Evolutionary conservation across 2,113 vertebrate genomes (phyloP).

Genomic region (Cardinalis cardinalis): DNA sequence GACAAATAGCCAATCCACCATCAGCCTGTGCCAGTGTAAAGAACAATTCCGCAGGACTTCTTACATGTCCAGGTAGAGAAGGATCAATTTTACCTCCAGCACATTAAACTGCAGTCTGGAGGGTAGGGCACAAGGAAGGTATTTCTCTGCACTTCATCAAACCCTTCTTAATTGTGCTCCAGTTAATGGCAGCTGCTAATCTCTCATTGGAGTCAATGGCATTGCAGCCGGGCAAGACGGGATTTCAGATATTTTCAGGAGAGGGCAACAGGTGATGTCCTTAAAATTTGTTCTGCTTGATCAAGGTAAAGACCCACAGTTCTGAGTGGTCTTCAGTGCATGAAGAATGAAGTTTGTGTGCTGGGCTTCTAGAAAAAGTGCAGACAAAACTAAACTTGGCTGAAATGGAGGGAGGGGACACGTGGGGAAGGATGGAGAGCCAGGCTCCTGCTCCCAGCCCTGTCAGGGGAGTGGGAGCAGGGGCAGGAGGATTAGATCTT

Average conservation of each 20-base stretch:
- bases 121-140: neutral
- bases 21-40: fast-evolving
- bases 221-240: neutral
- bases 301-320: neutral
- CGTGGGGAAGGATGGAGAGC: neutral
- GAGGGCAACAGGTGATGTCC: neutral
- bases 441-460: neutral
- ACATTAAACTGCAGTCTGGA: neutral
- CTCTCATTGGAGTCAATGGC: neutral
- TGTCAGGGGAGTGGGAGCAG: neutral
- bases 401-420: fast-evolving
- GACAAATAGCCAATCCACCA: neutral
- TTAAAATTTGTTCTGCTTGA: neutral
- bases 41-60: neutral
- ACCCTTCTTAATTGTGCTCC: neutral
- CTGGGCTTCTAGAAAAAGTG: neutral
- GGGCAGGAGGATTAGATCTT: neutral
- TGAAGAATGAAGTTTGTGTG: neutral
- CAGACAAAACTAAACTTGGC: neutral
- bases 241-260: neutral
- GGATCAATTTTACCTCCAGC: neutral
- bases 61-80: neutral
- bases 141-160: neutral
- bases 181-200: neutral
- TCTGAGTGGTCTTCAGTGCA: neutral